Conservation (phyloP, 2,797 vertebrate genomes). For the Myotis findleyi region DNA sequence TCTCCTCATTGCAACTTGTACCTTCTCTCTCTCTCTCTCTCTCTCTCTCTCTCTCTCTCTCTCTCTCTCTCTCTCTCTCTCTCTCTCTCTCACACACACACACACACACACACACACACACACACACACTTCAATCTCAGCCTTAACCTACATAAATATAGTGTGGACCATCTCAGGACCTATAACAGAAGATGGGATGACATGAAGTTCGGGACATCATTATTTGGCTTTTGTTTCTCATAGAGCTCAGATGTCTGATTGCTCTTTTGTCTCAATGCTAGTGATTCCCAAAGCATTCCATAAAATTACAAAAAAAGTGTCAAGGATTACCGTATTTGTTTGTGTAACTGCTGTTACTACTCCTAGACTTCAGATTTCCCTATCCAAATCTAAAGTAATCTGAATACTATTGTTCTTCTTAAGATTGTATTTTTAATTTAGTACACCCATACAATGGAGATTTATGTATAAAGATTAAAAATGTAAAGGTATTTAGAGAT, state of each 20-base stretch:
- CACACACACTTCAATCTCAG: neutral
- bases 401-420: neutral
- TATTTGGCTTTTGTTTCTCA: neutral
- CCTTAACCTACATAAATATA: neutral
- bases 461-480: neutral
- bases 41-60: too few species aligned
- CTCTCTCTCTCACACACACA: neutral
- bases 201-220: neutral
- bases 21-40: too few species aligned
- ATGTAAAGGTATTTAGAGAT: neutral
- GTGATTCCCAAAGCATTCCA: neutral
- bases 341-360: neutral
- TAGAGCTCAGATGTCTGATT: neutral
- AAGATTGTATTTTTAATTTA: neutral
- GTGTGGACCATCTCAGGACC: neutral
- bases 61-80: fast-evolving
- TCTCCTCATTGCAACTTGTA: neutral
- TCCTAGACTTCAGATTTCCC: neutral
- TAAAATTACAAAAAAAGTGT: neutral
- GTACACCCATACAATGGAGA: neutral
- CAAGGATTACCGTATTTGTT: neutral
- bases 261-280: neutral
- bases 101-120: neutral
- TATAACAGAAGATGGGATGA: neutral
- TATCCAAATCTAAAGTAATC: neutral